phyloP scores from a whole-genome alignment of 1,140 invertebrate genomes.

The Apis dorsata region DNA sequence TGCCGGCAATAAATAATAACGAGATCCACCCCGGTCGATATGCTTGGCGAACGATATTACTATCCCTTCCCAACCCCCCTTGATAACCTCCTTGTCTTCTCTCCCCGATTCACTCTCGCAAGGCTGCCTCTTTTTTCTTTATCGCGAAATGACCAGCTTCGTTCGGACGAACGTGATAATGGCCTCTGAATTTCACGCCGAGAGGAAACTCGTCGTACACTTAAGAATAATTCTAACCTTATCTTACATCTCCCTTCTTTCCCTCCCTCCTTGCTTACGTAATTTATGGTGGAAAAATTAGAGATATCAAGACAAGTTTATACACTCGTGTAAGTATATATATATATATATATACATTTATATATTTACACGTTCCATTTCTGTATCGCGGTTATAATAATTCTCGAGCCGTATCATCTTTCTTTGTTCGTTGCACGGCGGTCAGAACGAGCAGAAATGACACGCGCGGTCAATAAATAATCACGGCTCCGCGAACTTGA shows the following conservation, averaged over 20 bases:
- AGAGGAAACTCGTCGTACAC: not conserved
- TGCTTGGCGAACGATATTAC: conserved; percentile 46
- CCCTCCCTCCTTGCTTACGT: too few species aligned
- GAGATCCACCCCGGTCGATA: conserved; percentile 55
- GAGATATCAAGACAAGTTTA: not conserved
- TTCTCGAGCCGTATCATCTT: not conserved
- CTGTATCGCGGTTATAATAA: not conserved
- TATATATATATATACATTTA: too few species aligned
- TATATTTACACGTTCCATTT: not conserved
- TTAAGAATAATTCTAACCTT: not conserved
- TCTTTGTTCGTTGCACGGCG: conserved; percentile 1
- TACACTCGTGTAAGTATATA: too few species aligned
- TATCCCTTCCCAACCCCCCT: not conserved
- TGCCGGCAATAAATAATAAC: conserved; percentile 65
- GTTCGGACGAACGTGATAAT: conserved; percentile 13
- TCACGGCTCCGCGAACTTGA: conserved; percentile 42
- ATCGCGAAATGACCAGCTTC: conserved; percentile 1
- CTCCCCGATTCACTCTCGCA: not conserved
- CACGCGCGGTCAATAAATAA: conserved; percentile 56
- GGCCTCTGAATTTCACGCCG: not conserved
- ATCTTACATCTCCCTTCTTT: not conserved
- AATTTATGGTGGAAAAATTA: not conserved
- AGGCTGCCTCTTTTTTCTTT: not conserved
- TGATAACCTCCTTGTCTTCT: conserved; percentile 6
- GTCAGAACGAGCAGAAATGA: conserved; percentile 27